Base-by-base conservation (phyloP, 2,113 vertebrate species). In the Dinomys branickii region DNA sequence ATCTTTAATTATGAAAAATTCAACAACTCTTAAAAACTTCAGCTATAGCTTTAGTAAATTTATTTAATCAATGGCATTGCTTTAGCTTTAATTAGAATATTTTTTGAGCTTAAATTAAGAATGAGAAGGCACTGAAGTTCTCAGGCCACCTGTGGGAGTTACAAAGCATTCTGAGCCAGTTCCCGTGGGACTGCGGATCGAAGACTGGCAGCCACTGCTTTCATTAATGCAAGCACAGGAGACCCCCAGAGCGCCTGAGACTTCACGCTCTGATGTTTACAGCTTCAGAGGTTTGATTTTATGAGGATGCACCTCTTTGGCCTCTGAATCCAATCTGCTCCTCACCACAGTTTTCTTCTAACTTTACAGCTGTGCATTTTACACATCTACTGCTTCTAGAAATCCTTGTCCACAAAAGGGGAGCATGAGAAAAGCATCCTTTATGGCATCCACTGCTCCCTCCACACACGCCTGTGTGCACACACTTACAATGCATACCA, bases 41-140 rank as follows among this genome's bases (percentile, higher is more conserved):
- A n/a, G n/a, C n/a, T 67, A 47, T 22, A 47, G 80, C 77, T 87
- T 59, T 73, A 50, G 41, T 30, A 35, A 95, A 78, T 95, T 92
- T 59, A 86, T 83, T 95, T 96, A 86, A 94, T 93, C 20, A 69
- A 95, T 41, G 90, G 63, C 96, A 93, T 17, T 58, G 86, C 65
- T 91, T 92, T 73, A 87, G 59, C 80, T 89, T 93, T 94, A 88
- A 91, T 61, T 90, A 87, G 91, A 91, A 97, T 87, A 67, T 83
- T 83, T 82, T 95, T 63, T 89, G 61, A 91, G 80, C 89, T 83
- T 92, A 91, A 83, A 91, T 65, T 47, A 71, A 92, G n/a, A 91
- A 83, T 52, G 61, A 81, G 47, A 89, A 94, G 67, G 91, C 14
- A 28, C 9, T 13, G 35, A 95, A 87, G 61, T 92, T 89, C 84